These are phyloP conservation scores for Petromus typicus DNA, from an alignment of 2,113 vertebrate species.

Conservation along the genomic window DNA sequence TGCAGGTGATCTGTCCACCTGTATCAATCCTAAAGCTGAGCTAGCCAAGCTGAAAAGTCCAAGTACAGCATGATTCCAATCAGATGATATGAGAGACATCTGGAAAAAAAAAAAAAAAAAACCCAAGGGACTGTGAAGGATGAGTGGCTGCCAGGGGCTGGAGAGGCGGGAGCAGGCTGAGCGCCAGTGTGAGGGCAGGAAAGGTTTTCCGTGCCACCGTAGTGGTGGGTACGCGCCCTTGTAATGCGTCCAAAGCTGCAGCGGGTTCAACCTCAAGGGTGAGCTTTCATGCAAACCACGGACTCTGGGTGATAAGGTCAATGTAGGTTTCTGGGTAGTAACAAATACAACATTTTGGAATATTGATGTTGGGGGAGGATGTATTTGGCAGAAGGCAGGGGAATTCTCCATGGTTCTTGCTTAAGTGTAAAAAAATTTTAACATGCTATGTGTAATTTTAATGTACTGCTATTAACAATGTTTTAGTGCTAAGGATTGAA, in stretches of 20 bases:
- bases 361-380: accelerated
- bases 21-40: not conserved
- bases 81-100: not conserved
- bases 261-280: not conserved
- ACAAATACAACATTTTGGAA: not conserved
- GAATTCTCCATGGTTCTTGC: not conserved
- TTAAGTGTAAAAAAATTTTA: not conserved
- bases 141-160: not conserved
- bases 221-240: too few species aligned
- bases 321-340: not conserved
- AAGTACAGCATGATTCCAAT: not conserved
- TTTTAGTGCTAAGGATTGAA: not conserved
- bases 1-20: not conserved
- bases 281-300: not conserved
- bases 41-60: not conserved
- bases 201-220: not conserved
- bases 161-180: not conserved
- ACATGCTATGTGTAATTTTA: not conserved
- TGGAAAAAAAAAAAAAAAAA: conserved; percentile 48
- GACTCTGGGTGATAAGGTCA: not conserved
- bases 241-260: not conserved
- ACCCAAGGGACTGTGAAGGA: not conserved
- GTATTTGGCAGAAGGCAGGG: not conserved
- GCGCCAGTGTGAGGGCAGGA: not conserved
- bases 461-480: not conserved